Base-by-base conservation (phyloP, 2,888 invertebrate species). In the Oscheius onirici region DNA sequence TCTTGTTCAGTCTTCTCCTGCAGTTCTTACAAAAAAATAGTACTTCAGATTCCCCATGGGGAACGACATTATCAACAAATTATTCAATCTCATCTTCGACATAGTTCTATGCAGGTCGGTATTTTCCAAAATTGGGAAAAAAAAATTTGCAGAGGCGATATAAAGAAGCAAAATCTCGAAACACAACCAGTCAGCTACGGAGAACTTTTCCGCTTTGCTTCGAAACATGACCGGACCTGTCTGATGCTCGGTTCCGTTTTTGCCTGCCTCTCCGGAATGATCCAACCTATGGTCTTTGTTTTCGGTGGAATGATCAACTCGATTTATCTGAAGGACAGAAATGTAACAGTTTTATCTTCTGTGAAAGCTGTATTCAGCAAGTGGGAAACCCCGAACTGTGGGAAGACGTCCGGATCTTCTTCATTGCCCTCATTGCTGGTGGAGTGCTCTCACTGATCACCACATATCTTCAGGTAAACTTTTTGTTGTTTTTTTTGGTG, bases 251-350 rank as follows among this genome's bases (percentile, higher is more conserved):
- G 77, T 26, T 61, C 74, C 22, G 20, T 77, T 40, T 74, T 73
- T 69, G 77, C 79, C 40, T 43, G 73, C 46, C 26, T 75, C 41
- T 74, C 75, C 26, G 79, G 79, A 15, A 61, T 68, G 15, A 28
- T 79, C 46, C 79, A 79, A 63, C 79, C 79, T 34, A 60, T 69
- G n/a, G 77, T 77, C 15, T 46, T 75, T n/a, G 44, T 79, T 10
- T 70, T 79, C 26, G 77, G 75, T n/a, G 79, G 79, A 63, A 69
- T 74, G 74, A 76, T 78, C 15, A 75, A 76, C 10, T 69, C 74
- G 60, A 52, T 73, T 24, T 78, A 71, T 63, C 67, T 78, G 20
- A 54, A 43, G 24, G 61, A 65, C 1, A 43, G 72, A 41, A 41
- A 68, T 43, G 65, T 68, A 40, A 43, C 40, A 44, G 15, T n/a